A percentile compares a stretch with the other conserved stretches of the same genome.
Conservation (phyloP, 2,113 vertebrate genomes). For the Scytalopus superciliaris region DNA sequence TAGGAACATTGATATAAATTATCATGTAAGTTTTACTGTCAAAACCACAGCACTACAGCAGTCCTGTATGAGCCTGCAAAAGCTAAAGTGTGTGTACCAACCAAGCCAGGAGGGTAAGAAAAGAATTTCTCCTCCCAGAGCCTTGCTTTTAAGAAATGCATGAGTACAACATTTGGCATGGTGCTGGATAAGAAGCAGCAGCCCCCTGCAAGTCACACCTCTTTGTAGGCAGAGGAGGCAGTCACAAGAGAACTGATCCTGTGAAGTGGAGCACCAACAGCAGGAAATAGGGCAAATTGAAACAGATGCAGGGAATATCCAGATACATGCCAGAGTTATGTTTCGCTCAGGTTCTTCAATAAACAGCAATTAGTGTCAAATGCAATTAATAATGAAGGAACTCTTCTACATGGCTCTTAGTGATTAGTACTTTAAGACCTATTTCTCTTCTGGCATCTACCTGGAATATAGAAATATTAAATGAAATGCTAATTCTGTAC, state of each 20-base stretch:
- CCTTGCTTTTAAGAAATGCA: background rate
- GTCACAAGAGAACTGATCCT: background rate
- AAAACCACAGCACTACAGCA: background rate
- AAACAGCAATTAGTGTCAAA: slow-evolving; percentile 53
- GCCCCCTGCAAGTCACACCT: background rate
- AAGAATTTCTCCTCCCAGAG: background rate
- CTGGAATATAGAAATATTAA: slow-evolving; percentile 27
- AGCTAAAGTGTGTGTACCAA: background rate
- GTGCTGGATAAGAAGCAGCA: background rate
- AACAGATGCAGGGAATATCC: background rate
- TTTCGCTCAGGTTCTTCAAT: background rate
- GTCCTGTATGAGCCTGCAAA: background rate
- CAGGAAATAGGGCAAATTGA: background rate
- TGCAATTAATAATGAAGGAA: slow-evolving; percentile 29
- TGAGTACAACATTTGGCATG: background rate
- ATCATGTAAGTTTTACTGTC: background rate
- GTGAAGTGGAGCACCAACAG: background rate
- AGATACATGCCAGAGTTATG: background rate
- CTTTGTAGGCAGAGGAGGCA: background rate
- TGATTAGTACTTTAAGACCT: slow-evolving; percentile 27
- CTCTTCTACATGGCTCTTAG: background rate
- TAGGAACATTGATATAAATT: background rate
- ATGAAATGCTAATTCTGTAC: slow-evolving; percentile 48
- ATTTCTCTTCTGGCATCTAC: slow-evolving; percentile 18
- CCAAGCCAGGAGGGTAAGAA: background rate